Evolutionary conservation across 2,797 vertebrate genomes (phyloP).

Genomic region (Cossypha dichroa): DNA sequence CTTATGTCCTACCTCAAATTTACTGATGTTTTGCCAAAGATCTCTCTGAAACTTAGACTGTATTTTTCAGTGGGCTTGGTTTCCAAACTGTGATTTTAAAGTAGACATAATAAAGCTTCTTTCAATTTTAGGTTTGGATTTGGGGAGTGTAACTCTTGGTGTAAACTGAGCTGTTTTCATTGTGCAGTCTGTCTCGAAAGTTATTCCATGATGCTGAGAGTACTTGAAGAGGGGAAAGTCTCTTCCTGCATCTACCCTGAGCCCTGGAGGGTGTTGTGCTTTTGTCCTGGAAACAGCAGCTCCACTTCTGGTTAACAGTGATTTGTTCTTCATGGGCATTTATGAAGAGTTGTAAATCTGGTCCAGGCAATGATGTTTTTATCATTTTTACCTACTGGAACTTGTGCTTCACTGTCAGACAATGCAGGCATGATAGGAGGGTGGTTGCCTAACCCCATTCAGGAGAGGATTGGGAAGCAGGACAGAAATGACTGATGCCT

Average conservation of each 20-base stretch:
- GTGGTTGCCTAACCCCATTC: background rate
- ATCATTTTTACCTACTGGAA: background rate
- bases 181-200: background rate
- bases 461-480: background rate
- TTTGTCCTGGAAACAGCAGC: background rate
- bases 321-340: background rate
- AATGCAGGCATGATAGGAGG: background rate
- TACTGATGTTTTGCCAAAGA: background rate
- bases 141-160: background rate
- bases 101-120: background rate
- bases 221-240: background rate
- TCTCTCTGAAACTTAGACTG: background rate
- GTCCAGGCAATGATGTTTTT: background rate
- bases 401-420: background rate
- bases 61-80: background rate
- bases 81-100: background rate
- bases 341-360: background rate
- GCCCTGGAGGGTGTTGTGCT: rapidly evolving
- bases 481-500: background rate
- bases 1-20: background rate
- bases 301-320: background rate
- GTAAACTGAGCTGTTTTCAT: background rate
- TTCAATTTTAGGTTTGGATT: background rate
- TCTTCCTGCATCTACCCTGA: background rate
- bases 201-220: background rate